Percentiles rank a stretch among this genome's conserved stretches.
These are phyloP conservation scores for Erpetoichthys calabaricus DNA, from an alignment of 2,797 vertebrate species.

Conservation along the genomic window DNA sequence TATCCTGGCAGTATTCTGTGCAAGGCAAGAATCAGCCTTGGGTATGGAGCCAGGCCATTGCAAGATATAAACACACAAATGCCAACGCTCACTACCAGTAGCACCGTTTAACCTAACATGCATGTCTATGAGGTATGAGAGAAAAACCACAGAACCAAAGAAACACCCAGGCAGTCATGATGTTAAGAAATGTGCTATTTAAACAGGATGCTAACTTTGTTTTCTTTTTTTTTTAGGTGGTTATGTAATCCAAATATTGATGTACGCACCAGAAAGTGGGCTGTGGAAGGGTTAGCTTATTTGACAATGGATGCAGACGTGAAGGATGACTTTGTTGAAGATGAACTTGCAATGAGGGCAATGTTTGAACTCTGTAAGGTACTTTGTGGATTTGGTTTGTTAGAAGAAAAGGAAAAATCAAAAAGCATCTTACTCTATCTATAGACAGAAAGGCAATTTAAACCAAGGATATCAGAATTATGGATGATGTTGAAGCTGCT, in stretches of 20 bases:
- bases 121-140: too few species aligned
- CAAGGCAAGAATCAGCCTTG: too few species aligned
- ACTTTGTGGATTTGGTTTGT: slow-evolving; percentile 5
- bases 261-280: slow-evolving; percentile 81
- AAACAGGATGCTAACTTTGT: background rate
- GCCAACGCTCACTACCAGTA: too few species aligned
- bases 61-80: too few species aligned
- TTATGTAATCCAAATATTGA: slow-evolving; percentile 80
- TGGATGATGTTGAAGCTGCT: background rate
- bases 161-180: too few species aligned
- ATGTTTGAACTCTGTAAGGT: slow-evolving; percentile 95
- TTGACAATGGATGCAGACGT: slow-evolving; percentile 91
- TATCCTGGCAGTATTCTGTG: too few species aligned
- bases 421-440: background rate
- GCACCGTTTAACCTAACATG: too few species aligned
- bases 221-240: slow-evolving; percentile 55
- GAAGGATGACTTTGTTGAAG: slow-evolving; percentile 95
- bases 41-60: too few species aligned
- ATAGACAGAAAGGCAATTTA: background rate
- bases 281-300: slow-evolving; percentile 85
- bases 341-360: slow-evolving; percentile 77
- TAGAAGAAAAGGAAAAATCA: background rate
- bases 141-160: too few species aligned
- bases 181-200: too few species aligned
- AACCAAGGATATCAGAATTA: background rate